Conservation (phyloP, 2,888 invertebrate genomes). For the Caenorhabditis angaria region DNA sequence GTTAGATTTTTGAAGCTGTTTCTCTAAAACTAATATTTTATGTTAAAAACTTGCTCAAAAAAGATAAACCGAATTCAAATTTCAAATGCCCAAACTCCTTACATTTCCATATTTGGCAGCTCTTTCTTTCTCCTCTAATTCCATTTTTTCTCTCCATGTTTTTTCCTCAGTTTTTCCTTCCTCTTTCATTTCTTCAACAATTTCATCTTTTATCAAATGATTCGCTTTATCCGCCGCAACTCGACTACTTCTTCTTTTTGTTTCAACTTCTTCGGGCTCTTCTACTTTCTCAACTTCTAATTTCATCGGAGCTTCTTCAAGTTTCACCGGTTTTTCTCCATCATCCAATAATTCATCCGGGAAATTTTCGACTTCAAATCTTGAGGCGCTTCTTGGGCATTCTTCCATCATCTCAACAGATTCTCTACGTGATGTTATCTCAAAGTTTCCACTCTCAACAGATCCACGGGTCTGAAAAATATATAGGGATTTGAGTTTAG, state of each 20-base stretch:
- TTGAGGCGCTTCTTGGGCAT: constrained; percentile 6
- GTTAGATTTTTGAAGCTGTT: not conserved
- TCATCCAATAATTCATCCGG: constrained; percentile 32
- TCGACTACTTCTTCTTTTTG: constrained; percentile 10
- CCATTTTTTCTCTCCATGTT: constrained; percentile 8
- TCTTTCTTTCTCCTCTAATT: constrained; percentile 6
- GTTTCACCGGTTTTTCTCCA: constrained; percentile 10
- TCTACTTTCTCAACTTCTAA: too few relatives aligned
- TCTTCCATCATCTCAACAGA: constrained; percentile 3
- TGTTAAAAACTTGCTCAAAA: too few relatives aligned
- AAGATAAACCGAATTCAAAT: too few relatives aligned
- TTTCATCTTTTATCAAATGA: constrained; percentile 13
- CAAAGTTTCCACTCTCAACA: constrained; percentile 21
- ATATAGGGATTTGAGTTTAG: constrained; percentile 14
- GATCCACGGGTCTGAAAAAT: constrained; percentile 21
- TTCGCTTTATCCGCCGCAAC: not conserved
- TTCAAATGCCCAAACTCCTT: too few relatives aligned
- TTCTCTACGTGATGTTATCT: not conserved
- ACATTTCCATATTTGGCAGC: too few relatives aligned
- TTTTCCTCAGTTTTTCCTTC: constrained; percentile 9
- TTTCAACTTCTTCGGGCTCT: not conserved
- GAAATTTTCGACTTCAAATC: constrained; percentile 28
- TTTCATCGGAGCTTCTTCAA: not conserved
- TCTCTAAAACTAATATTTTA: not conserved
- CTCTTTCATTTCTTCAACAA: constrained; percentile 2